These are phyloP conservation scores for Cotesia congregata DNA, from an alignment of 2,888 invertebrate species.

Conservation along the genomic window DNA sequence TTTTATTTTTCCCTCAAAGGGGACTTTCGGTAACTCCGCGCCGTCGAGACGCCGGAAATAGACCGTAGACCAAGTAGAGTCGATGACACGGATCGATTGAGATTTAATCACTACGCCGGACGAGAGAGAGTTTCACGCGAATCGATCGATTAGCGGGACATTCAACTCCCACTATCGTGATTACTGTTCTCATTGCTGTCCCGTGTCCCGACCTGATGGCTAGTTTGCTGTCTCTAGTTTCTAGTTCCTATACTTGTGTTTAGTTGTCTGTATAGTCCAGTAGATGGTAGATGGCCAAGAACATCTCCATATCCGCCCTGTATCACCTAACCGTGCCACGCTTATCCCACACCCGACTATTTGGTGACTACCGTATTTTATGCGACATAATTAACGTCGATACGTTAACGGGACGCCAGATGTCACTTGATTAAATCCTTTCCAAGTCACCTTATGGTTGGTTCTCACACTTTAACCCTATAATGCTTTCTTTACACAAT, in stretches of 20 bases:
- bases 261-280: neutral
- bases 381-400: constrained; percentile 52
- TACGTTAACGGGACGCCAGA: constrained; percentile 49
- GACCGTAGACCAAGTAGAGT: constrained; percentile 31
- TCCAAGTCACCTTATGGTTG: neutral
- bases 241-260: neutral
- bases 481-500: neutral
- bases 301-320: neutral
- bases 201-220: neutral
- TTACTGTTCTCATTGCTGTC: neutral
- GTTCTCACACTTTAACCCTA: neutral
- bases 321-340: neutral
- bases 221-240: neutral
- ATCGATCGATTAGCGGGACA: constrained; percentile 50
- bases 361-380: constrained; percentile 41
- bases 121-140: constrained; percentile 33
- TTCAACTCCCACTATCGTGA: constrained; percentile 1
- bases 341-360: constrained; percentile 13
- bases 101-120: constrained; percentile 48
- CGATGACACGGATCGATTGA: constrained; percentile 49
- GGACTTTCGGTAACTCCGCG: constrained; percentile 9
- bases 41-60: constrained; percentile 41
- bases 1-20: constrained; percentile 15
- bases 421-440: constrained; percentile 22
- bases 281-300: neutral